Evolutionary conservation across 1,140 invertebrate species (phyloP).

Genomic region (Zaprionus gabonicus): DNA sequence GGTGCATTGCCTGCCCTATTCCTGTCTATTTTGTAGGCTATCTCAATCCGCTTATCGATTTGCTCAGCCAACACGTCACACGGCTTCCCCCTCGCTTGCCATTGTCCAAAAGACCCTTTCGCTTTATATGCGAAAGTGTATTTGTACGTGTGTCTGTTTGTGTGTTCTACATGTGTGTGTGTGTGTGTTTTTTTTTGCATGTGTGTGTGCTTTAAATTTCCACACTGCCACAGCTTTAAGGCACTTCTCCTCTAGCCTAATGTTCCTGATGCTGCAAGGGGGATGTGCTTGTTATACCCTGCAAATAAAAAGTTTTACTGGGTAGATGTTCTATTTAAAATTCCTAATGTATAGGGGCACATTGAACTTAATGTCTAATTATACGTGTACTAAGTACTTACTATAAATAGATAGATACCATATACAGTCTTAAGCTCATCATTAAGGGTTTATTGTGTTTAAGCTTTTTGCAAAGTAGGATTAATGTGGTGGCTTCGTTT

Average conservation of each 20-base stretch:
- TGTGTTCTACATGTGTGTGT: background rate
- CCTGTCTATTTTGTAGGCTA: conserved; percentile 14
- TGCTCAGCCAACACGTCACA: conserved; percentile 57
- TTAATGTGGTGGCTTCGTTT: background rate
- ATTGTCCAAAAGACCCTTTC: background rate
- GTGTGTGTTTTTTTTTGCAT: background rate
- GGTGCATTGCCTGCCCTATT: background rate
- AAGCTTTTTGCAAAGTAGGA: background rate
- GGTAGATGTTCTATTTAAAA: background rate
- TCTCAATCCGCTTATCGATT: conserved; percentile 63
- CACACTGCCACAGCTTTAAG: conserved; percentile 48
- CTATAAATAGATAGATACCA: background rate
- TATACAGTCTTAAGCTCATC: background rate
- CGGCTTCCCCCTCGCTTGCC: conserved; percentile 11
- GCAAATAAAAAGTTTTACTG: background rate
- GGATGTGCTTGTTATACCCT: conserved; percentile 49
- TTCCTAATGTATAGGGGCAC: background rate
- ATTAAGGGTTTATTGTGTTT: background rate
- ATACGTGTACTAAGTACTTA: background rate
- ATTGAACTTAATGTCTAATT: background rate
- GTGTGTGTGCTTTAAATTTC: conserved; percentile 26
- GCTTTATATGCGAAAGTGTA: conserved; percentile 1
- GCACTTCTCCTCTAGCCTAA: conserved; percentile 3
- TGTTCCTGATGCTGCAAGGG: conserved; percentile 17
- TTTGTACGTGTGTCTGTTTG: background rate